Evolutionary conservation across 2,113 vertebrate species (phyloP), one percentile per base, ranked within the genome.

Genomic region (Condylura cristata): DNA sequence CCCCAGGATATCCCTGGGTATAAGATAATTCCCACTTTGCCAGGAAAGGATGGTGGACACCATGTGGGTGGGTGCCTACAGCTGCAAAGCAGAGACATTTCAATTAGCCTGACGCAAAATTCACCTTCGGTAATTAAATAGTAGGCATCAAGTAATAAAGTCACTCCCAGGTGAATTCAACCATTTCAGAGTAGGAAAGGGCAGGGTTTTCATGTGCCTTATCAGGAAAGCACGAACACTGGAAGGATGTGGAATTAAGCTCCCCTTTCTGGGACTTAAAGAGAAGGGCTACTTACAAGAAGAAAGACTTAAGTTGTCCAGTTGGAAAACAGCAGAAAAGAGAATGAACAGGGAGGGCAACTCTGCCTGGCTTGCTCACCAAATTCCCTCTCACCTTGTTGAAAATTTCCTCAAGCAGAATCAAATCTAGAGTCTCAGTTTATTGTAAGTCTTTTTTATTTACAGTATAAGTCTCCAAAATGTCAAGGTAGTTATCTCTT

Each of bases 381-480:
- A 66, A 61, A 91, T 3, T 30, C 51, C 70, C 70, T 28, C 34
- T 53, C 9, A 8, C 61, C 37, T 53, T 34, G 37, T 30, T 74
- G 70, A n/a, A 51, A 22, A 71, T 58, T 80, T 81, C 34, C 46
- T 48, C 11, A 58, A 53, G 68, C 72, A 41, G 37, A 91, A 66
- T 90, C 56, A 68, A 93, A 3, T 28, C 16, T 85, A 78, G 79
- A 93, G 51, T 98, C 97, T 92, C 95, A 94, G 95, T 98, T 98
- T 98, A 98, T 98, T 98, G 48, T 79, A 88, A 97, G 96, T 93
- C 37, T 81, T 94, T 82, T 95, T 96, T 98, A 98, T 97, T 96
- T 98, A 98, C 95, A 98, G 51, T 96, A 97, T 89, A 93, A 98
- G 97, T 97, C 76, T 98, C 96, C 95, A 97, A 98, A 96, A 97